Percentiles rank a stretch among this genome's conserved stretches.
Evolutionary conservation across 1,140 invertebrate species (phyloP).

Genomic region (Procambarus virginalis): DNA sequence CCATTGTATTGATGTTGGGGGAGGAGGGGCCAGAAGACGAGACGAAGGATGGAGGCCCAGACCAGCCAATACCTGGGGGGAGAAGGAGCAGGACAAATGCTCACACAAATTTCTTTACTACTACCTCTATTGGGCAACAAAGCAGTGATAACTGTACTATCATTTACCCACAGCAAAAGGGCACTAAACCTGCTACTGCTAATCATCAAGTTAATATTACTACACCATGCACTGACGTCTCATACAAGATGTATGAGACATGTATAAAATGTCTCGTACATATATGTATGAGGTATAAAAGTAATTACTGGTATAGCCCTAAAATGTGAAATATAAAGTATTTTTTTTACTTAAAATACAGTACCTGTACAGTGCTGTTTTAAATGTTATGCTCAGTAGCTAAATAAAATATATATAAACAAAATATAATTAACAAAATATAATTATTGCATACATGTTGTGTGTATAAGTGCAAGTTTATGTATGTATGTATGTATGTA

Average conservation of each 20-base stretch:
- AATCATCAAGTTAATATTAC: not conserved
- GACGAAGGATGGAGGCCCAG: constrained; percentile 70
- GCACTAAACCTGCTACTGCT: not conserved
- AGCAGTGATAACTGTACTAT: not conserved
- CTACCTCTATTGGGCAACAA: constrained; percentile 1
- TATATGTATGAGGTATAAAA: too few species aligned
- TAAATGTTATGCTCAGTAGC: too few species aligned
- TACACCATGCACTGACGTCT: not conserved
- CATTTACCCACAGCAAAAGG: constrained; percentile 10
- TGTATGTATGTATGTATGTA: too few species aligned
- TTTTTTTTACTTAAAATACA: too few species aligned
- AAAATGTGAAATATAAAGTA: too few species aligned
- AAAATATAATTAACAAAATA: too few species aligned
- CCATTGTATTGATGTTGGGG: constrained; percentile 68
- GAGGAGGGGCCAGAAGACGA: constrained; percentile 70
- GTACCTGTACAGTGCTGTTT: too few species aligned
- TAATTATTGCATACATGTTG: too few species aligned
- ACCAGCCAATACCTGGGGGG: constrained; percentile 69
- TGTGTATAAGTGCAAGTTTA: too few species aligned
- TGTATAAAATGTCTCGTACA: too few species aligned
- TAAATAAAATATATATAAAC: too few species aligned
- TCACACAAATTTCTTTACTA: constrained; percentile 43
- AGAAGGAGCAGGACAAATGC: constrained; percentile 50
- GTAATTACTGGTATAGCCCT: too few species aligned
- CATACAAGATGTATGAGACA: not conserved